Base-by-base conservation (phyloP, 2,797 vertebrate species). In the Cuculus canorus region DNA sequence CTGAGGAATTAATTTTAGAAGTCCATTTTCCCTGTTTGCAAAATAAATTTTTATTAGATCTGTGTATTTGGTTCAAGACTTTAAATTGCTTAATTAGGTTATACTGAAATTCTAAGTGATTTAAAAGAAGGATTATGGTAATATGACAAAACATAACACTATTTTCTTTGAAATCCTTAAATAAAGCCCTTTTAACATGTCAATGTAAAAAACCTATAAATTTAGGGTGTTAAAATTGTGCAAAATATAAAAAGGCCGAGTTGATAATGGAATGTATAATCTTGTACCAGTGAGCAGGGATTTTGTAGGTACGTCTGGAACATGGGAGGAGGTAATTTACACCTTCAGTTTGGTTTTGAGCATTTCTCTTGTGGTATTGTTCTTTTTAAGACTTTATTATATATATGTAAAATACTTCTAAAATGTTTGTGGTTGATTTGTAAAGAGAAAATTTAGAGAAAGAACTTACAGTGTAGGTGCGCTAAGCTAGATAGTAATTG, bases 61-160 rank as follows among this genome's bases (percentile, higher is more conserved):
- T 91, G 95, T 85, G 73, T 91, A 96, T 96, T 82, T 95, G 88
- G 86, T 84, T 94, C 97, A 97, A 97, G 83, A 94, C 76, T 96
- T 97, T 96, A 96, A 97, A 96, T 97, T 96, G 81, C 80, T 97
- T 96, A 95, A 92, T 96, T 96, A 97, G 91, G 95, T 87, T 96
- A 96, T 92, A 90, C 80, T 93, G 80, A 96, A 96, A 96, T 94
- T 95, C 85, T 95, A 95, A 97, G 92, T 95, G 92, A 96, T 95
- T 97, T 97, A 85, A 92, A 96, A 96, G 71, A 84, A 90, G 82
- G 90, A 96, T 95, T 94, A 96, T 95, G 82, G 82, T 95, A 96
- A 95, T 86, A 93, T 95, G 92, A 91, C 91, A 96, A 97, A 97
- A 92, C 91, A 61, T 92, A 93, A 97, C 92, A 92, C 88, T 95